A percentile compares a stretch with the other conserved stretches of the same genome.
Evolutionary conservation across 2,113 vertebrate genomes (phyloP).

Genomic region (Malurus melanocephalus): DNA sequence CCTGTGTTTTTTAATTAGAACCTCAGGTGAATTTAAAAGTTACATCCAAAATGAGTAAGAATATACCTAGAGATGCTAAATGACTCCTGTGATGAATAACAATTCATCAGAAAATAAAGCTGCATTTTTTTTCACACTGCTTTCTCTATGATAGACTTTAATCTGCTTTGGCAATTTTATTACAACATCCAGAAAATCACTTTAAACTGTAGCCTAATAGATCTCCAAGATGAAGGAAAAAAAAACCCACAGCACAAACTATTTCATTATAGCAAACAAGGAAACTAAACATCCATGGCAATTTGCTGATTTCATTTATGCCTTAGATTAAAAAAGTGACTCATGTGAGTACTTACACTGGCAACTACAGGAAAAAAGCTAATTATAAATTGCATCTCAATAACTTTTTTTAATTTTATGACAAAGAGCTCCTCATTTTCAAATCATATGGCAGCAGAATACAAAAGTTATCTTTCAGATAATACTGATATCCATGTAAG

Average conservation of each 20-base stretch:
- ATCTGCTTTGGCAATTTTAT: constrained; percentile 18
- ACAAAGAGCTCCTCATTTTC: constrained; percentile 33
- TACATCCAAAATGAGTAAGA: constrained; percentile 14
- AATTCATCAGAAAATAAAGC: constrained; percentile 47
- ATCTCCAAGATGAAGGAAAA: not conserved
- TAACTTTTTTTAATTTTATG: not conserved
- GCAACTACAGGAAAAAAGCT: not conserved
- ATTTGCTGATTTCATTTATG: constrained; percentile 17
- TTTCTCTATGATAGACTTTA: constrained; percentile 21
- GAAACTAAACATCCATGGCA: not conserved
- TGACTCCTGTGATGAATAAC: not conserved
- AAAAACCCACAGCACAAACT: not conserved
- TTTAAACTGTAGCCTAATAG: constrained; percentile 20
- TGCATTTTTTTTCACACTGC: constrained; percentile 16
- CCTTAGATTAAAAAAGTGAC: not conserved
- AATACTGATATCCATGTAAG: not conserved
- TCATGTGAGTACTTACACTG: not conserved
- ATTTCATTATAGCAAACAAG: constrained; percentile 27
- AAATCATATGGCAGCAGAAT: not conserved
- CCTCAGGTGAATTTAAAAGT: not conserved
- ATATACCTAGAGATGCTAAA: constrained; percentile 21
- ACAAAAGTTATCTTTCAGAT: constrained; percentile 10
- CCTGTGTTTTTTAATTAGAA: constrained; percentile 20
- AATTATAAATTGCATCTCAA: constrained; percentile 7
- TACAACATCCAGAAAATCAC: constrained; percentile 35